Evolutionary conservation across 2,888 invertebrate genomes (phyloP).

Genomic region (Zygogramma bicolorata): DNA sequence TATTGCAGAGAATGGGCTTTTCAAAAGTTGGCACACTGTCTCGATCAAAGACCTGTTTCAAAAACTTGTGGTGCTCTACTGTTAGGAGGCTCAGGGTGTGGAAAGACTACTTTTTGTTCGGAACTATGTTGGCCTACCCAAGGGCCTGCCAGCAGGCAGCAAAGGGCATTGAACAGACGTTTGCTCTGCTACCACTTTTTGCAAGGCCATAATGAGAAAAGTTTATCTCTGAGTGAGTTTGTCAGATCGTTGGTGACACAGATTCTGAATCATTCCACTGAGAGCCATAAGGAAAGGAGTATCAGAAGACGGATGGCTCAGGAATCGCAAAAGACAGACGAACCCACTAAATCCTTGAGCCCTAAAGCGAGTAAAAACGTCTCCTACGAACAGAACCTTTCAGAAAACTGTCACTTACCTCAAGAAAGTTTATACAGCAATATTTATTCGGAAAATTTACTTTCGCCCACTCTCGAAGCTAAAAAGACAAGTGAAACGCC

Average conservation of each 20-base stretch:
- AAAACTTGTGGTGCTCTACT: conserved; percentile 91
- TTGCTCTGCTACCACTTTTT: conserved; percentile 90
- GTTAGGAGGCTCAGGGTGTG: conserved; percentile 90
- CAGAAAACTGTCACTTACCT: conserved; percentile 54
- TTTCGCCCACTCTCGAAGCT: conserved; percentile 55
- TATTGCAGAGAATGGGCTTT: conserved; percentile 97
- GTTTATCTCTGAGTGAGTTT: conserved; percentile 87
- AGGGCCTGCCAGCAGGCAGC: conserved; percentile 77
- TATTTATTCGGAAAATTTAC: conserved; percentile 56
- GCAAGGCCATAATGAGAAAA: conserved; percentile 87
- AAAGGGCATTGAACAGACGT: conserved; percentile 80
- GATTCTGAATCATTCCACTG: conserved; percentile 78
- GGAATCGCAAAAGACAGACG: conserved; percentile 52
- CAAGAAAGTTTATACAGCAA: conserved; percentile 62
- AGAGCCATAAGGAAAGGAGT: conserved; percentile 66
- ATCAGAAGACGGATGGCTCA: conserved; percentile 61
- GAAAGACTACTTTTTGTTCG: conserved; percentile 91
- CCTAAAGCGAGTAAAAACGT: conserved; percentile 49
- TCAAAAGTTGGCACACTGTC: conserved; percentile 90
- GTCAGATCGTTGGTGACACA: conserved; percentile 88
- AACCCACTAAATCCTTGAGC: conserved; percentile 37
- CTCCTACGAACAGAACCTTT: conserved; percentile 53
- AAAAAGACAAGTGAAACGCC: conserved; percentile 58
- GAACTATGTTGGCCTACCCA: conserved; percentile 81
- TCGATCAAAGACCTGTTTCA: conserved; percentile 88